Evolutionary conservation across 2,113 vertebrate species (phyloP).

Genomic region (Hypanus sabinus): DNA sequence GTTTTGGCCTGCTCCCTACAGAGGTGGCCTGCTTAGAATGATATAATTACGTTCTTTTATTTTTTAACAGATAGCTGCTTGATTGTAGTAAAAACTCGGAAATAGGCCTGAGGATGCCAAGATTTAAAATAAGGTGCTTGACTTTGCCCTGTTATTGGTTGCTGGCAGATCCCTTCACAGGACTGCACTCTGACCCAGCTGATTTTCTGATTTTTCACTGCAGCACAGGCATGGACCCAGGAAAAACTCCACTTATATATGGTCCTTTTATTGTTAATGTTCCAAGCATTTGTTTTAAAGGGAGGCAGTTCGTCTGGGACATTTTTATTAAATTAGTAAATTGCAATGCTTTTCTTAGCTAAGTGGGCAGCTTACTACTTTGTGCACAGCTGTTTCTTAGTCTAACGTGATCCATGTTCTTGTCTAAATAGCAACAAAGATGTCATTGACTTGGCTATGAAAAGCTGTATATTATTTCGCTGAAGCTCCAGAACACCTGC

Average conservation of each 20-base stretch:
- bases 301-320: neutral
- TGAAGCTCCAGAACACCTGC: constrained; percentile 36
- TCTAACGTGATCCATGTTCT: constrained; percentile 1
- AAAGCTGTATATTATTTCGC: constrained; percentile 20
- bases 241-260: neutral
- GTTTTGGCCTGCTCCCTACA: neutral
- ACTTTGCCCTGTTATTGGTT: neutral
- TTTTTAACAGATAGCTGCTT: neutral
- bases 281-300: neutral
- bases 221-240: neutral
- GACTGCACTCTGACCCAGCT: neutral
- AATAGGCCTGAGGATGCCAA: neutral
- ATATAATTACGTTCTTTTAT: neutral
- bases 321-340: neutral
- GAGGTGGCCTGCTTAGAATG: neutral
- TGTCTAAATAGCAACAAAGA: constrained; percentile 32
- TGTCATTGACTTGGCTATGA: constrained; percentile 37
- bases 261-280: neutral
- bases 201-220: neutral
- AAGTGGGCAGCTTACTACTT: neutral
- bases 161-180: neutral
- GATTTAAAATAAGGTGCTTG: neutral
- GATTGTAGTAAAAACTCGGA: neutral
- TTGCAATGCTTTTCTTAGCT: neutral
- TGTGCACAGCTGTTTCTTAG: constrained; percentile 32